Evolutionary conservation across 2,113 vertebrate species (phyloP), one percentile per base, ranked within the genome.

Genomic region (Balaeniceps rex): DNA sequence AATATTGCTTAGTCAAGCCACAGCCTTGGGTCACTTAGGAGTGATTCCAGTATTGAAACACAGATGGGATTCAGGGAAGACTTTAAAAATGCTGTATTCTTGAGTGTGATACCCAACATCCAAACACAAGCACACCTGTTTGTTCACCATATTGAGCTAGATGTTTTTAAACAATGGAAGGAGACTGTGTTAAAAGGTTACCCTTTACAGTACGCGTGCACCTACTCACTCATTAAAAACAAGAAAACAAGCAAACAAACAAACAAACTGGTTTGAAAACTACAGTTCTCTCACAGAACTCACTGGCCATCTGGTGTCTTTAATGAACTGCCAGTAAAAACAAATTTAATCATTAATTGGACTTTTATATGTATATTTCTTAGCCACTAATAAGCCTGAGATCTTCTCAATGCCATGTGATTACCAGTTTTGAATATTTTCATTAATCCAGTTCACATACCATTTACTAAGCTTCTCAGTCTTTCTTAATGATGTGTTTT

Each of bases 281-380:
- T 88, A 12, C 75, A 92, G 51, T 29, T 88, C 26, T 68, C 47
- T 66, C 78, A 90, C 24, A 92, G 51, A 96, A 88, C 22, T 55
- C 84, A 78, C 40, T 70, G 86, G 25, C 51, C 94, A 96, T 91
- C 66, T 94, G 54, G 21, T 75, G 26, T 80, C 72, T 44, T 90
- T 90, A 95, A 95, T 61, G 17, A 97, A 82, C 49, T 74, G 54
- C 31, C 33, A 87, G 11, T 87, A 69, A 92, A 94, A 97, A 66
- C 14, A 81, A 80, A 92, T 84, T 52, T 89, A 68, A 85, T 92
- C n/a, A 83, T 94, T 97, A 95, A 83, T 79, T 95, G 38, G 26
- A 91, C 26, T 86, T 76, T 80, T 46, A 31, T 29, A 46, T 83
- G 26, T 88, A 65, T 75, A 40, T 70, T 93, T 94, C 69, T 96